Percentiles rank a stretch among this genome's conserved stretches.
Conservation (phyloP, 2,113 vertebrate species). For the Hepsetus odoe region DNA sequence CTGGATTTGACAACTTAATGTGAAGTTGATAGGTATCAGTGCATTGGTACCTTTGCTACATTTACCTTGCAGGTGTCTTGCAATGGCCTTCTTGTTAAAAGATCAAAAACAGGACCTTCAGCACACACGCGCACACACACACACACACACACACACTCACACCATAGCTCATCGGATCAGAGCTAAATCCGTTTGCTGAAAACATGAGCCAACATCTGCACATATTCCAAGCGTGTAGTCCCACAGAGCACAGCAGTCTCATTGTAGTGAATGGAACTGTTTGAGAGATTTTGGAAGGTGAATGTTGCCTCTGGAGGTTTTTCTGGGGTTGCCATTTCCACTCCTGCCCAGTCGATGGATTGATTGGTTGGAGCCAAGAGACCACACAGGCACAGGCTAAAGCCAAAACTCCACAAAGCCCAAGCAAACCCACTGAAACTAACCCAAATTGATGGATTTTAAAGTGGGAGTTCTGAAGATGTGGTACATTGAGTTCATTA, state of each 20-base stretch:
- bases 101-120: background rate
- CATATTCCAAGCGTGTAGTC: constrained; percentile 14
- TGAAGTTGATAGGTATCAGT: constrained; percentile 14
- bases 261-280: constrained; percentile 1
- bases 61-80: constrained; percentile 46
- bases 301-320: constrained; percentile 16
- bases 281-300: constrained; percentile 1
- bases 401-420: background rate
- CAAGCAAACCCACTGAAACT: background rate
- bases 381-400: background rate
- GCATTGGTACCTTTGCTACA: constrained; percentile 11
- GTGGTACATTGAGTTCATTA: too few relatives aligned
- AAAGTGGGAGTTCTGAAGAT: background rate
- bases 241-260: constrained; percentile 3
- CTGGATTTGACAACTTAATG: constrained; percentile 19
- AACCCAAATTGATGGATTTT: background rate
- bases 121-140: background rate
- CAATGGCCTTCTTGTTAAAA: background rate
- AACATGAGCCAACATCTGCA: background rate
- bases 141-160: constrained; percentile 13
- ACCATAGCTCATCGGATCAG: constrained; percentile 13
- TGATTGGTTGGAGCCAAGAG: constrained; percentile 23
- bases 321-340: constrained; percentile 14
- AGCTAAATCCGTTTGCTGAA: constrained; percentile 3
- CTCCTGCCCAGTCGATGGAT: constrained; percentile 23